Evolutionary conservation across 2,797 vertebrate genomes (phyloP), one percentile per base, ranked within the genome.

Genomic region (Megaceryle alcyon): DNA sequence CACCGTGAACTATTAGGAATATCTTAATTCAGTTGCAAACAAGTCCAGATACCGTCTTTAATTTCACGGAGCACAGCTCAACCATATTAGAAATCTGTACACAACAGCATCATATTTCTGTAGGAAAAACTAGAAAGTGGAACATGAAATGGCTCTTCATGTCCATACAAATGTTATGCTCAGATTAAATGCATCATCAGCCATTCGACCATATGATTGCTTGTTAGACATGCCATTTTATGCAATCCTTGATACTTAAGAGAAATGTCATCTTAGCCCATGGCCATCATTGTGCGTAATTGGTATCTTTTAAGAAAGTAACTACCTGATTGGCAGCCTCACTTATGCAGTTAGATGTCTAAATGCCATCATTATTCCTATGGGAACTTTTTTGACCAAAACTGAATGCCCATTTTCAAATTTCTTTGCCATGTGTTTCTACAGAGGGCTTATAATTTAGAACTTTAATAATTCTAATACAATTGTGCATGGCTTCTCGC

Each of bases 211-310:
- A 33, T 77, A 9, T n/a, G 82, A 90, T 37, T 82, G 57, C 88
- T 59, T 72, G 82, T 89, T 90, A 87, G 76, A 82, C 37, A 60
- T 82, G 92, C 78, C 65, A 61, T 94, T 87, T 92, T 56, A 28
- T 65, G 25, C 56, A 49, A 87, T 56, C 77, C 79, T 63, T 92
- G 79, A 87, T 56, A 77, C 83, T 91, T 71, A 59, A 81, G 82
- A 84, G 70, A 90, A 94, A 92, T 84, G 51, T 90, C 82, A 73
- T 81, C 31, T 60, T 64, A 65, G 46, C 87, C 70, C 37, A 33
- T 26, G 65, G 51, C 44, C 75, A 56, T 87, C 65, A 49, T 29
- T 39, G 59, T 83, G 44, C 5, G 0, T 92, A 84, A 81, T 3
- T 69, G 70, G 44, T 73, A 64, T 51, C 65, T 90, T 89, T 57